phyloP scores from a whole-genome alignment of 2,113 vertebrate genomes.

The Hippotragus niger region DNA sequence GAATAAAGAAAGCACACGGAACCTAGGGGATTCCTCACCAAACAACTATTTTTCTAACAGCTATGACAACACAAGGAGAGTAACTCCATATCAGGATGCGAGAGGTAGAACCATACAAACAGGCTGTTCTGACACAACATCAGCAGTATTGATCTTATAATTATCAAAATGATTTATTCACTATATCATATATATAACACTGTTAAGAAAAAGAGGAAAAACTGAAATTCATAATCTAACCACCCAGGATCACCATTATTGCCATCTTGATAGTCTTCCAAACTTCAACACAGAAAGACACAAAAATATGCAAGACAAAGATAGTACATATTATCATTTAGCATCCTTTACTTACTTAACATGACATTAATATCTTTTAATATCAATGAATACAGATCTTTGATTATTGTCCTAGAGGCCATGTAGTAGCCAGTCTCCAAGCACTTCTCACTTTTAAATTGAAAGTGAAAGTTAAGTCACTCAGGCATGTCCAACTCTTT shows the following conservation, averaged over 20 bases:
- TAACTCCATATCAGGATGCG: not conserved
- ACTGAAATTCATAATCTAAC: not conserved
- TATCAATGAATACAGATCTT: not conserved
- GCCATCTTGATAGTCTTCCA: not conserved
- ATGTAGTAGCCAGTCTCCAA: not conserved
- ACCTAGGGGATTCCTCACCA: not conserved
- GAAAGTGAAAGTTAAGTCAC: no score
- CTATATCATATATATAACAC: not conserved
- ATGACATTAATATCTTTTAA: not conserved
- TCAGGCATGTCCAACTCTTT: no score
- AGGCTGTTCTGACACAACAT: not conserved
- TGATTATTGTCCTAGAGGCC: not conserved
- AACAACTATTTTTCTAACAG: not conserved
- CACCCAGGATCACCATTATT: not conserved
- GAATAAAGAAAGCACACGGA: not conserved
- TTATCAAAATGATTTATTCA: not conserved
- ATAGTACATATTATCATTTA: not conserved
- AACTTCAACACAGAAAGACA: not conserved
- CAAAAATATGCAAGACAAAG: not conserved
- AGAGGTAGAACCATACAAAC: not conserved
- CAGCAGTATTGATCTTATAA: not conserved
- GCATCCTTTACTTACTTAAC: not conserved
- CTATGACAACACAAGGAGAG: not conserved
- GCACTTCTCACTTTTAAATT: not conserved
- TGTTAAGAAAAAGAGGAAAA: not conserved